Conservation (phyloP, 1,140 invertebrate species). For the Drosophila nannoptera region DNA sequence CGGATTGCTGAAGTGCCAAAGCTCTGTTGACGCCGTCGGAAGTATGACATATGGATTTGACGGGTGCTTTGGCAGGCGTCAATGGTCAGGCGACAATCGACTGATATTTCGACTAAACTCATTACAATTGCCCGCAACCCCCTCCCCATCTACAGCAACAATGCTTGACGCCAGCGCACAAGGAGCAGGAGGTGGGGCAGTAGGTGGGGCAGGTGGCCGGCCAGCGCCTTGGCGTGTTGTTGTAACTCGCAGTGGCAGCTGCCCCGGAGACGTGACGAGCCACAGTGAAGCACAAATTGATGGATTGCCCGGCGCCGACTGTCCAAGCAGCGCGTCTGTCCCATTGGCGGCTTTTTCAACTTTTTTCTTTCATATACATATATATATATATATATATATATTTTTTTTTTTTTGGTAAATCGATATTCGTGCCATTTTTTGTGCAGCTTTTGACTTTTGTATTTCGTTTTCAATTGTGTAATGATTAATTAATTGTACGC, state of each 20-base stretch:
- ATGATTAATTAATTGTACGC: conserved; percentile 64
- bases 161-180: conserved; percentile 30
- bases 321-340: conserved; percentile 44
- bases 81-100: conserved; percentile 33
- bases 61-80: conserved; percentile 40
- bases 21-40: conserved; percentile 34
- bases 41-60: conserved; percentile 31
- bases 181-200: neutral
- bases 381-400: neutral
- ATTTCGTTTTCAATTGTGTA: conserved; percentile 47
- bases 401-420: conserved; percentile 47
- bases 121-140: conserved; percentile 28
- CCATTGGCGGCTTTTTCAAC: conserved; percentile 61
- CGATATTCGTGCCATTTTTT: conserved; percentile 73
- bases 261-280: conserved; percentile 60
- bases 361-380: conserved; percentile 44
- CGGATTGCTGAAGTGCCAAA: conserved; percentile 18
- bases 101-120: conserved; percentile 33
- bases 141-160: conserved; percentile 8
- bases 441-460: conserved; percentile 55
- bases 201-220: conserved; percentile 9
- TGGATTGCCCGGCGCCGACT: conserved; percentile 71
- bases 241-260: conserved; percentile 29
- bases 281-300: conserved; percentile 71
- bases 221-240: conserved; percentile 21